Percentiles rank a stretch among this genome's conserved stretches.
Conservation (phyloP, 2,888 invertebrate genomes). For the Cantharis lateralis region DNA sequence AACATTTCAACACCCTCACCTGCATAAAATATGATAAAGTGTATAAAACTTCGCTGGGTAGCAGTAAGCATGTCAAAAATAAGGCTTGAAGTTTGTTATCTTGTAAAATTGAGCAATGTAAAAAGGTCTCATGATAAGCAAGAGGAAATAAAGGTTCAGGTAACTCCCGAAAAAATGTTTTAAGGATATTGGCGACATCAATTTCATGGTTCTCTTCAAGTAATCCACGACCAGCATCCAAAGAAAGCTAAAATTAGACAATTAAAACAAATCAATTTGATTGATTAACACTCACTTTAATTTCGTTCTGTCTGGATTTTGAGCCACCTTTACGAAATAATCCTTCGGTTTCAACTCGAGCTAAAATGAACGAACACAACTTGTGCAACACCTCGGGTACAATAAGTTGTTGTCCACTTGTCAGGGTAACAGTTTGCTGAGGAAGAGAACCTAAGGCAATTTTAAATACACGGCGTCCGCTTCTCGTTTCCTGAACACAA, state of each 20-base stretch:
- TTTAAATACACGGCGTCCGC: slow-evolving; percentile 59
- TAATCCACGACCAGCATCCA: slow-evolving; percentile 74
- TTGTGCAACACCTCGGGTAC: slow-evolving; percentile 76
- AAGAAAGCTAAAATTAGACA: slow-evolving; percentile 58
- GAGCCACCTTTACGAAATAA: slow-evolving; percentile 90
- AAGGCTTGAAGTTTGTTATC: slow-evolving; percentile 66
- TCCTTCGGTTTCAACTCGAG: slow-evolving; percentile 77
- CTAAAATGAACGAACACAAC: slow-evolving; percentile 70
- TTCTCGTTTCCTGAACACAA: slow-evolving; percentile 40
- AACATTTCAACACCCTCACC: slow-evolving; percentile 53
- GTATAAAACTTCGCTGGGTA: slow-evolving; percentile 78
- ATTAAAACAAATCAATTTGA: not conserved
- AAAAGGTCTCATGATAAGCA: slow-evolving; percentile 74
- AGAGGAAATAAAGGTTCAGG: slow-evolving; percentile 83
- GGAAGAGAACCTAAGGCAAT: slow-evolving; percentile 60
- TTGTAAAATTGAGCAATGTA: slow-evolving; percentile 67
- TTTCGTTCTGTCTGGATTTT: slow-evolving; percentile 78
- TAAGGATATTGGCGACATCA: slow-evolving; percentile 85
- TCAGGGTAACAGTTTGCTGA: slow-evolving; percentile 63
- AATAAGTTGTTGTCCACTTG: slow-evolving; percentile 71
- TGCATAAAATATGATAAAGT: slow-evolving; percentile 83
- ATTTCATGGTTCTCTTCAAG: slow-evolving; percentile 76
- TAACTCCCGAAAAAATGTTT: slow-evolving; percentile 81
- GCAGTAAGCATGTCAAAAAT: slow-evolving; percentile 68
- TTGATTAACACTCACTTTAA: slow-evolving; percentile 62